These are phyloP conservation scores for Tetrax tetrax DNA, from an alignment of 2,113 vertebrate genomes.

Conservation along the genomic window DNA sequence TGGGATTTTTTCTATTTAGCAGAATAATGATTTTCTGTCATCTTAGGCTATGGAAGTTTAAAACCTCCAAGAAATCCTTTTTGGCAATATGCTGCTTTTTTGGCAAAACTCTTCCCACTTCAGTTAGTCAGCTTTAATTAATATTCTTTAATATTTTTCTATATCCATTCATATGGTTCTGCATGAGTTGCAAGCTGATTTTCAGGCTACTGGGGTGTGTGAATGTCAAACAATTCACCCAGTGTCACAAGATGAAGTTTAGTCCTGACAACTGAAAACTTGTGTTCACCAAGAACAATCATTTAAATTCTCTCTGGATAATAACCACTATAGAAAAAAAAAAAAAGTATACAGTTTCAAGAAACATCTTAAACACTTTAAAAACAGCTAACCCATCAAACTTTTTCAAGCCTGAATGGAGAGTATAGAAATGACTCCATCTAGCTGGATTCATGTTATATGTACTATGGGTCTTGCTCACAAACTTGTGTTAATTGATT, in stretches of 20 bases:
- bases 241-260: not conserved
- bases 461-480: not conserved
- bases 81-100: not conserved
- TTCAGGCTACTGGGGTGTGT: not conserved
- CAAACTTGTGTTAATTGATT: not conserved
- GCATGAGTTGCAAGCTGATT: not conserved
- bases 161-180: not conserved
- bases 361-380: not conserved
- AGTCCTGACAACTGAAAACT: not conserved
- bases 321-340: not conserved
- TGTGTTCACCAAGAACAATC: not conserved
- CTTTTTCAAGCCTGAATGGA: not conserved
- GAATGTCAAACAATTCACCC: not conserved
- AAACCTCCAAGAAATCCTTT: not conserved
- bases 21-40: slow-evolving; percentile 20
- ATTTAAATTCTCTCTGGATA: not conserved
- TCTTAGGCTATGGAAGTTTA: not conserved
- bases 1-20: slow-evolving; percentile 35
- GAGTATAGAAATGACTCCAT: not conserved
- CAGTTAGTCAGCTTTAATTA: not conserved
- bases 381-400: not conserved
- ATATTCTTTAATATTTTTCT: too few relatives aligned
- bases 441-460: not conserved
- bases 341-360: not conserved
- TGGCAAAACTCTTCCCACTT: not conserved